These are phyloP conservation scores for Phocoena sinus DNA, from an alignment of 2,113 vertebrate genomes.

Conservation along the genomic window DNA sequence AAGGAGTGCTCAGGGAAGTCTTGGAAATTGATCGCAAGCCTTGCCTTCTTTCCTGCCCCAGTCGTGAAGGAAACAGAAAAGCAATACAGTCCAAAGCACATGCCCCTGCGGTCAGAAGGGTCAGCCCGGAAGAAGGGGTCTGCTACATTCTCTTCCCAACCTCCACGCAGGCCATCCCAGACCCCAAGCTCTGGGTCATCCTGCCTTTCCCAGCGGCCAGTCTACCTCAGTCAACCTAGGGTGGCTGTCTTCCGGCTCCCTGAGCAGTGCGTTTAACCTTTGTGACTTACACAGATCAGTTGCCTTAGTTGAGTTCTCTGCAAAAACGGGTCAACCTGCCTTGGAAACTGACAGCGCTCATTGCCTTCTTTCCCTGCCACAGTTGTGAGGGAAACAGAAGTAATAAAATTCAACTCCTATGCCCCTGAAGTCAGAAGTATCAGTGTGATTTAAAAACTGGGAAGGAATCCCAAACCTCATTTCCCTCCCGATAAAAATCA, in stretches of 20 bases:
- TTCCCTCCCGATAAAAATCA: background rate
- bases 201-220: background rate
- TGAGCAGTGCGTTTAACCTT: background rate
- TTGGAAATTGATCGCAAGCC: background rate
- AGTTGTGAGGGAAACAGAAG: background rate
- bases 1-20: rapidly evolving
- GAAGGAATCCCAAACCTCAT: constrained; percentile 16
- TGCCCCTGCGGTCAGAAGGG: background rate
- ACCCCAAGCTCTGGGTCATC: background rate
- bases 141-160: background rate
- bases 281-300: background rate
- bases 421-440: constrained; percentile 13
- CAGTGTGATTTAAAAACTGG: constrained; percentile 48
- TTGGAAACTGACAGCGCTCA: background rate
- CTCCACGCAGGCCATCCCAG: background rate
- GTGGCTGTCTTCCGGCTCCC: background rate
- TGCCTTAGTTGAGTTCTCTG: background rate
- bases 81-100: background rate
- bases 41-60: background rate
- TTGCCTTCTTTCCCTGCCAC: background rate
- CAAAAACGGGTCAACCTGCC: background rate
- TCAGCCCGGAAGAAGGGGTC: background rate
- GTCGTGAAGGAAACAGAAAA: background rate
- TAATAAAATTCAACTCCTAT: background rate
- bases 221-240: background rate